Percentiles rank a stretch among this genome's conserved stretches.
Conservation (phyloP, 1,140 invertebrate genomes). For the Triops longicaudatus region DNA sequence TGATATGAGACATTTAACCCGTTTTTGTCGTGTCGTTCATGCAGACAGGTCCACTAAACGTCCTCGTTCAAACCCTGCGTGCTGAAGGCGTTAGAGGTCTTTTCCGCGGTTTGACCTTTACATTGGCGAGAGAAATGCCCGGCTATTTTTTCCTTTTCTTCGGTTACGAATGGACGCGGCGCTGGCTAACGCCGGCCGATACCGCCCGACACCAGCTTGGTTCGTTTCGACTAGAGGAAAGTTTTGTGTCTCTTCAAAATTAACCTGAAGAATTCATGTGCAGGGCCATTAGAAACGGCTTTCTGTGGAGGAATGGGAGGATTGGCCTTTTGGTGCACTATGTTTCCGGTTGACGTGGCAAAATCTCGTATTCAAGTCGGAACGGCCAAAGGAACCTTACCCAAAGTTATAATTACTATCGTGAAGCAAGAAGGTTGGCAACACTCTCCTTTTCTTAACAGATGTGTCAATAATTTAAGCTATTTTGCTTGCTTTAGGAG, state of each 20-base stretch:
- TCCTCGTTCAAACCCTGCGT: background rate
- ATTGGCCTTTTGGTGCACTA: slow-evolving; percentile 25
- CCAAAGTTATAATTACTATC: slow-evolving; percentile 19
- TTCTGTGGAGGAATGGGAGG: slow-evolving; percentile 25
- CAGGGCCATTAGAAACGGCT: slow-evolving; percentile 21
- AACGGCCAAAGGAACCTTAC: slow-evolving; percentile 12
- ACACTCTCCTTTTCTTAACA: background rate
- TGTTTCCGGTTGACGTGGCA: slow-evolving; percentile 26
- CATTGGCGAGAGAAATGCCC: slow-evolving; percentile 25
- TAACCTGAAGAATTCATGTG: background rate
- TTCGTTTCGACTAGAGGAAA: background rate
- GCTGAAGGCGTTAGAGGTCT: slow-evolving; percentile 23
- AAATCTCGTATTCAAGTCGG: slow-evolving; percentile 26
- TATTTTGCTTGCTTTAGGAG: slow-evolving; percentile 3
- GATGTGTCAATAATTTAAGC: background rate
- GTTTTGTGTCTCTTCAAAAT: background rate
- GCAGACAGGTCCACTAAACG: slow-evolving; percentile 18
- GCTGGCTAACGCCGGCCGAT: slow-evolving; percentile 17
- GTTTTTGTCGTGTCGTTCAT: background rate
- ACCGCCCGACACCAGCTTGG: slow-evolving; percentile 18
- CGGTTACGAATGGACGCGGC: slow-evolving; percentile 22
- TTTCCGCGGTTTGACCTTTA: slow-evolving; percentile 25
- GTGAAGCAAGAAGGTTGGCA: slow-evolving; percentile 24
- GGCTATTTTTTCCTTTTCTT: slow-evolving; percentile 28
- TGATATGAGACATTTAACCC: background rate